Conservation (phyloP, 2,888 invertebrate species). For the Cloeon dipterum region DNA sequence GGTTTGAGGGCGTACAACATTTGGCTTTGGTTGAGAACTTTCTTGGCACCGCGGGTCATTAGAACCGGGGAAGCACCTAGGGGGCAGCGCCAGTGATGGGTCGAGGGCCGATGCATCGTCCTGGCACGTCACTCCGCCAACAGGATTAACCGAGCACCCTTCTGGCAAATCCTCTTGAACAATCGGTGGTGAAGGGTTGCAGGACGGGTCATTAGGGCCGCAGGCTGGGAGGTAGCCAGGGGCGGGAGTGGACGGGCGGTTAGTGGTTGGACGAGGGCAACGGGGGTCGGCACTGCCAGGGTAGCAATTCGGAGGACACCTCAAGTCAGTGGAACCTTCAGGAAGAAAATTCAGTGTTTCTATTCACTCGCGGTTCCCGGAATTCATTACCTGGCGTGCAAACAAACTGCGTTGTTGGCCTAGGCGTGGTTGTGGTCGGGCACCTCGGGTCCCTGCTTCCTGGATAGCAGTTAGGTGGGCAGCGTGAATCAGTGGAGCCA, state of each 20-base stretch:
- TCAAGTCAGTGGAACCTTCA: conserved; percentile 11
- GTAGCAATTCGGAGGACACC: conserved; percentile 12
- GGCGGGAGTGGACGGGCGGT: conserved; percentile 5
- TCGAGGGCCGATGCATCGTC: not conserved
- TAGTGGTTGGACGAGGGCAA: conserved; percentile 13
- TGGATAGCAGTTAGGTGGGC: conserved; percentile 7
- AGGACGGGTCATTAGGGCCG: conserved; percentile 7
- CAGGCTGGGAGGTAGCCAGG: conserved; percentile 10
- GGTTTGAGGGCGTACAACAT: not conserved
- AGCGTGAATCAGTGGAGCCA: conserved; percentile 7
- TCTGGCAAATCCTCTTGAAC: not conserved
- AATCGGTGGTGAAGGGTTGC: not conserved
- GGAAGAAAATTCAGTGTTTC: too few species aligned
- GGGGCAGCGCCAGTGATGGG: not conserved
- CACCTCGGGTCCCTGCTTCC: conserved; percentile 10
- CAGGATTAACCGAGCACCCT: not conserved
- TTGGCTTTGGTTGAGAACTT: not conserved
- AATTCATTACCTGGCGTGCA: conserved; percentile 11
- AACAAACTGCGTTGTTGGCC: too few species aligned
- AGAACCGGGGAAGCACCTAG: conserved; percentile 3
- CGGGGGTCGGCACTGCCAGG: conserved; percentile 14
- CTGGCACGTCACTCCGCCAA: not conserved
- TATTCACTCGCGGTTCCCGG: not conserved
- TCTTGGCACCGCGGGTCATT: not conserved
- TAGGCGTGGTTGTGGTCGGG: conserved; percentile 8